Base-by-base conservation (phyloP, 1,140 invertebrate genomes). In the Scaptomyza montana region DNA sequence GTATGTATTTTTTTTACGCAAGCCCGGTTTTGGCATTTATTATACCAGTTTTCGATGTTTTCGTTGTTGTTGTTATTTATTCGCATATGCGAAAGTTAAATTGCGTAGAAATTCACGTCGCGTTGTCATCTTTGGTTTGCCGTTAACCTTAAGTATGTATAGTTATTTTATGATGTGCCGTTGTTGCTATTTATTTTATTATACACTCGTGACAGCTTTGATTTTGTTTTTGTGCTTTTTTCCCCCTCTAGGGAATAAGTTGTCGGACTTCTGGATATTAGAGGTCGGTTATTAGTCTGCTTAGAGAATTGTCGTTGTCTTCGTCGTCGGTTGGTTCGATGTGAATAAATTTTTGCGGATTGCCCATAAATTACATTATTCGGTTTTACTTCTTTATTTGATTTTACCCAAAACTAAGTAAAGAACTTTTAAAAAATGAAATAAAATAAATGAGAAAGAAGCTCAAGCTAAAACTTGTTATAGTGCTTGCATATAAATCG, bases 91-190 rank as follows among this genome's bases (percentile, higher is more conserved):
- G 77, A 80, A 85, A 79, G 84, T 87, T 82, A 87, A 89, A 89
- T 89, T 87, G 84, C 73, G 79, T 87, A 82, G 84, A 87, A 89
- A 87, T 87, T 87, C 84, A 74, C 77, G 84, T 71, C 76, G 79
- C 84, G 76, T 87, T 71, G 36, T 69, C 65, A 51, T 69, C 64
- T 69, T 49, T 45, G 49, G 59, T 63, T 54, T 13, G 28, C 51
- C 59, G 45, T 68, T 71, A 60, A 61, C 63, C 63, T 67, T 41
- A 56, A 61, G 66, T 71, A 76, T 60, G 67, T 89, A 76, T 89
- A 77, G 74, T 79, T 89, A 77, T 87, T 87, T 89, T 87, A 87
- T 89, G 85, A 80, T 89, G 78, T 82, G 78, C 72, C 65, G 66
- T 79, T 86, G 75, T 89, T 89, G 75, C 33, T 71, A 78, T 81